A percentile compares a stretch with the other conserved stretches of the same genome.
These are phyloP conservation scores for Alcis repandata DNA, from an alignment of 2,888 invertebrate species.

Conservation along the genomic window DNA sequence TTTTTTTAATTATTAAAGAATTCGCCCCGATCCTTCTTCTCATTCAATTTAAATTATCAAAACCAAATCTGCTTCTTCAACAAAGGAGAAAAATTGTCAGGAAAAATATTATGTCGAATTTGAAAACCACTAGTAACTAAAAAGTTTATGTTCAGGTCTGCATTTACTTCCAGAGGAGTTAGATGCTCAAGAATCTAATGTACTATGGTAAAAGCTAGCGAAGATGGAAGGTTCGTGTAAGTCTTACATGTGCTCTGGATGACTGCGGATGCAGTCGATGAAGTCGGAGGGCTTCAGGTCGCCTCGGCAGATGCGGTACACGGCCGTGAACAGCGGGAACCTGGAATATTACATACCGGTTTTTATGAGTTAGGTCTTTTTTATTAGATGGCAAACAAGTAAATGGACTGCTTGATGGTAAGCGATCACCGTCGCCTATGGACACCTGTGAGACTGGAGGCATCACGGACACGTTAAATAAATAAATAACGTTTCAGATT, in stretches of 20 bases:
- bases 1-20: too few species aligned
- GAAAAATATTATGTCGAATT: too few species aligned
- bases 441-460: too few species aligned
- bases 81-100: neutral
- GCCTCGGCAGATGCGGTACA: slow-evolving; percentile 96
- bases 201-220: slow-evolving; percentile 56
- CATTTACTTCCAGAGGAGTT: slow-evolving; percentile 26
- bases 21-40: too few species aligned
- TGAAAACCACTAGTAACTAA: too few species aligned
- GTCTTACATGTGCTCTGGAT: slow-evolving; percentile 99
- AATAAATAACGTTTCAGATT: too few species aligned
- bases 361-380: neutral
- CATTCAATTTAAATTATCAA: too few species aligned
- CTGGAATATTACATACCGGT: slow-evolving; percentile 80
- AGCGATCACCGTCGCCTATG: too few species aligned
- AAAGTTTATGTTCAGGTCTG: slow-evolving; percentile 3
- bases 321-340: slow-evolving; percentile 98
- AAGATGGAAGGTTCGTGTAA: slow-evolving; percentile 49
- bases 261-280: slow-evolving; percentile 96
- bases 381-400: too few species aligned
- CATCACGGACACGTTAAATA: too few species aligned
- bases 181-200: slow-evolving; percentile 46
- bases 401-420: too few species aligned
- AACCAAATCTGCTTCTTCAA: neutral
- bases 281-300: slow-evolving; percentile 92